Evolutionary conservation across 2,113 vertebrate genomes (phyloP).

Genomic region (Lynx canadensis): DNA sequence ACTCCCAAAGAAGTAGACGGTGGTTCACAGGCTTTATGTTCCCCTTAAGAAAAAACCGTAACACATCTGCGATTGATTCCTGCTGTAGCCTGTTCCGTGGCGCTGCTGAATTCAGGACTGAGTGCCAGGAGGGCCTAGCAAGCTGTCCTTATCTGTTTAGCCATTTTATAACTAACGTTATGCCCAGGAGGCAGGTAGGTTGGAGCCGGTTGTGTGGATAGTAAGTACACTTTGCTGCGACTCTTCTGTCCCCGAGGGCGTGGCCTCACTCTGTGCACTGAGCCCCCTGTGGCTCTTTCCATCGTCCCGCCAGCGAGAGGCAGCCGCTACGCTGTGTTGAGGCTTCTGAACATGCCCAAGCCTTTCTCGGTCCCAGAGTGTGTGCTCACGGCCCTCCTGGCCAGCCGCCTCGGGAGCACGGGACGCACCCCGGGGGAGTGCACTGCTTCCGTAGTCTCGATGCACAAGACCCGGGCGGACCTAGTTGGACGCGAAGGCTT

Average conservation of each 20-base stretch:
- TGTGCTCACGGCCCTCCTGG: neutral
- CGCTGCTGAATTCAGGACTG: neutral
- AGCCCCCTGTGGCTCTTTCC: neutral
- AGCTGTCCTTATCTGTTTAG: neutral
- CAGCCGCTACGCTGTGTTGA: neutral
- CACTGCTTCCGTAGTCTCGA: neutral
- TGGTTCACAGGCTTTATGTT: neutral
- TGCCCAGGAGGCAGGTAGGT: neutral
- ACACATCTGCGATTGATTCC: neutral
- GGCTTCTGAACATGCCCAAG: neutral
- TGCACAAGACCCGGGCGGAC: neutral
- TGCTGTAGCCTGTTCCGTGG: neutral
- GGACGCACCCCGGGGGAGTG: too few species aligned
- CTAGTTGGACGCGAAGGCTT: neutral
- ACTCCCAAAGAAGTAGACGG: constrained; percentile 86
- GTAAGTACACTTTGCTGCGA: neutral
- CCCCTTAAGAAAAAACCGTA: neutral
- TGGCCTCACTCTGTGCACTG: neutral
- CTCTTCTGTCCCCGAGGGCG: neutral
- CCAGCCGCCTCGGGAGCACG: neutral
- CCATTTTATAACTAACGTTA: neutral
- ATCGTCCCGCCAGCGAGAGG: neutral
- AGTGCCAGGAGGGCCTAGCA: neutral
- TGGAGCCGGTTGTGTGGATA: neutral
- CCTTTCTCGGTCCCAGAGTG: neutral